These are phyloP conservation scores for Beaufortia kweichowensis DNA, from an alignment of 2,113 vertebrate species.

Conservation along the genomic window DNA sequence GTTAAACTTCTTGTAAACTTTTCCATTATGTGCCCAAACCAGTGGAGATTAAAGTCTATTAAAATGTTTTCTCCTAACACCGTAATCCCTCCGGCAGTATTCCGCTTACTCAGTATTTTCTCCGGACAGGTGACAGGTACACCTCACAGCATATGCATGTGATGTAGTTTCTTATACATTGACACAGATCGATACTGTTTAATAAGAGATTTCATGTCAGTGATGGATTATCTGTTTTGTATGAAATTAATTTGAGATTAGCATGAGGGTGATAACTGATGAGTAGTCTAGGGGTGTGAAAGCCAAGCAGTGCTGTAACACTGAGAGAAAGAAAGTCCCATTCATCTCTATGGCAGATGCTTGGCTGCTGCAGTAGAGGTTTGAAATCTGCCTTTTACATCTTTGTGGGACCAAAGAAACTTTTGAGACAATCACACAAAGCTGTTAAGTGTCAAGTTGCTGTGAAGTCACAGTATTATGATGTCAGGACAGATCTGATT, in stretches of 20 bases:
- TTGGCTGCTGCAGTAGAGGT: too few species aligned
- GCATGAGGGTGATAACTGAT: not conserved
- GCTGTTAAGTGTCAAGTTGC: too few species aligned
- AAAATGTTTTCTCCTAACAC: conserved; percentile 58
- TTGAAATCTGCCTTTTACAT: too few species aligned
- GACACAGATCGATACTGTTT: conserved; percentile 3
- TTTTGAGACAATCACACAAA: too few species aligned
- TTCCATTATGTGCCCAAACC: conserved; percentile 53
- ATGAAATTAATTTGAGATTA: conserved; percentile 8
- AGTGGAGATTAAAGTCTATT: conserved; percentile 56
- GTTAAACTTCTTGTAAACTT: conserved; percentile 56
- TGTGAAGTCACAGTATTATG: too few species aligned
- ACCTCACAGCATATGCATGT: not conserved
- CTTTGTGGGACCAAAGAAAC: too few species aligned
- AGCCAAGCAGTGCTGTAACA: not conserved
- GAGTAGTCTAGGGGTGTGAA: not conserved
- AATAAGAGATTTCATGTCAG: conserved; percentile 21
- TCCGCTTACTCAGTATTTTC: conserved; percentile 37
- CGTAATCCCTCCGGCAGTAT: conserved; percentile 62
- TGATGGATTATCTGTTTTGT: not conserved
- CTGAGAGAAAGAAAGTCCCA: too few species aligned
- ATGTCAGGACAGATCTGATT: too few species aligned
- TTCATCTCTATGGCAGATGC: too few species aligned
- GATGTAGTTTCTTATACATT: conserved; percentile 5
- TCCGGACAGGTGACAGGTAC: conserved; percentile 25